A percentile compares a stretch with the other conserved stretches of the same genome.
phyloP scores from a whole-genome alignment of 1,140 invertebrate genomes.

The Aphidius ervi region DNA sequence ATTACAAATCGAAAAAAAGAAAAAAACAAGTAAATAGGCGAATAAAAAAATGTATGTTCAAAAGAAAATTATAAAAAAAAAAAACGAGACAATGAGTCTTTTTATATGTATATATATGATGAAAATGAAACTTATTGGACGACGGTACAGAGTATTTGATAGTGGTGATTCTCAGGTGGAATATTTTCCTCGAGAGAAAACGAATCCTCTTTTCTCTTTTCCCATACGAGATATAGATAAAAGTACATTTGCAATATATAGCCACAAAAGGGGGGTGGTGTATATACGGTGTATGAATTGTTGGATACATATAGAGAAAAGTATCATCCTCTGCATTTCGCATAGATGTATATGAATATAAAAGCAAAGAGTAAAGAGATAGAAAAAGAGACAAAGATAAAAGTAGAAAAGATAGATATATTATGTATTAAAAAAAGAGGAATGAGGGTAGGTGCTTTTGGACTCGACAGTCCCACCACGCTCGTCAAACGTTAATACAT shows the following conservation, averaged over 20 bases:
- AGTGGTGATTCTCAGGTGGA: slow-evolving; percentile 6
- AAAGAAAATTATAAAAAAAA: background rate
- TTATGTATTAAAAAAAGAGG: slow-evolving; percentile 5
- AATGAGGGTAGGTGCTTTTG: slow-evolving; percentile 7
- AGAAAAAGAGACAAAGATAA: background rate
- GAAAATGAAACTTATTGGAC: slow-evolving; percentile 3
- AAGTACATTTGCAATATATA: background rate
- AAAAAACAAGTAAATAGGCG: too few species aligned
- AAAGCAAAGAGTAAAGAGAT: too few species aligned
- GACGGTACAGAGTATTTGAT: background rate
- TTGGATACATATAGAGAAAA: too few species aligned
- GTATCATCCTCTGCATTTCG: background rate
- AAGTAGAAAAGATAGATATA: too few species aligned
- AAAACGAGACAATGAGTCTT: background rate
- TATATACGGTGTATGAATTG: too few species aligned
- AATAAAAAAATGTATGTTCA: too few species aligned
- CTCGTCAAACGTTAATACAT: slow-evolving; percentile 55
- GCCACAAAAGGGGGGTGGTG: too few species aligned
- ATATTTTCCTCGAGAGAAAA: background rate
- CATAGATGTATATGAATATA: background rate
- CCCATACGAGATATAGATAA: background rate
- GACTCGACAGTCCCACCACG: slow-evolving; percentile 39
- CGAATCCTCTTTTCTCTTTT: background rate
- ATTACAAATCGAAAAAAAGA: too few species aligned
- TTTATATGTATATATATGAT: too few species aligned